Evolutionary conservation across 64 coral and sea anemone genomes (phyloP).

Genomic region (Trachythela sp.): DNA sequence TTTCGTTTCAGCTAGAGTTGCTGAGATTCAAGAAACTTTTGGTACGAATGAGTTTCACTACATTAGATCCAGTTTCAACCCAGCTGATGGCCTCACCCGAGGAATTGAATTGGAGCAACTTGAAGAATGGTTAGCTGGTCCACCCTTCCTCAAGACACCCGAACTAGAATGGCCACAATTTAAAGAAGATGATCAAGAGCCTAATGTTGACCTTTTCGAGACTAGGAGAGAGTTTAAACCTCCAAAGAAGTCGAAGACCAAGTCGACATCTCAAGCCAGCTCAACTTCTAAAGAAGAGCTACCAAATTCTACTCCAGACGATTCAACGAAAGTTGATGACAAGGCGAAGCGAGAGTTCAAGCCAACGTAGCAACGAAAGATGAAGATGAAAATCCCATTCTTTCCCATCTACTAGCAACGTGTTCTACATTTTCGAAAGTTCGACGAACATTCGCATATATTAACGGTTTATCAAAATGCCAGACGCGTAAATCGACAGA

Average conservation of each 20-base stretch:
- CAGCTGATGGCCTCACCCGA: slow-evolving; percentile 52
- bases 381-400: neutral
- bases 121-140: slow-evolving; percentile 25
- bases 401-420: neutral
- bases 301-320: neutral
- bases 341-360: neutral
- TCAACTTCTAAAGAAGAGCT: neutral
- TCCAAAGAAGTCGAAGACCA: slow-evolving; percentile 12
- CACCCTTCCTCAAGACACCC: slow-evolving; percentile 22
- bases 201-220: neutral
- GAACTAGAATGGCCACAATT: slow-evolving; percentile 33
- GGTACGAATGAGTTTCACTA: slow-evolving; percentile 30
- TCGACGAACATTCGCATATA: neutral
- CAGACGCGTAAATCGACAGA: neutral
- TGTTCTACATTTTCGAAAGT: neutral
- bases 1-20: slow-evolving; percentile 48
- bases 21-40: slow-evolving; percentile 54
- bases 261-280: neutral
- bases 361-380: neutral
- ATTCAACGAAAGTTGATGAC: neutral
- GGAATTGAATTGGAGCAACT: slow-evolving; percentile 34
- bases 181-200: neutral
- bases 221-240: neutral
- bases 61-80: slow-evolving; percentile 44
- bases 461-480: neutral